Evolutionary conservation across 37 sponge, comb jelly and placozoan species (phyloP), one percentile per base, ranked within the genome.

Genomic region (Tethya wilhelma): DNA sequence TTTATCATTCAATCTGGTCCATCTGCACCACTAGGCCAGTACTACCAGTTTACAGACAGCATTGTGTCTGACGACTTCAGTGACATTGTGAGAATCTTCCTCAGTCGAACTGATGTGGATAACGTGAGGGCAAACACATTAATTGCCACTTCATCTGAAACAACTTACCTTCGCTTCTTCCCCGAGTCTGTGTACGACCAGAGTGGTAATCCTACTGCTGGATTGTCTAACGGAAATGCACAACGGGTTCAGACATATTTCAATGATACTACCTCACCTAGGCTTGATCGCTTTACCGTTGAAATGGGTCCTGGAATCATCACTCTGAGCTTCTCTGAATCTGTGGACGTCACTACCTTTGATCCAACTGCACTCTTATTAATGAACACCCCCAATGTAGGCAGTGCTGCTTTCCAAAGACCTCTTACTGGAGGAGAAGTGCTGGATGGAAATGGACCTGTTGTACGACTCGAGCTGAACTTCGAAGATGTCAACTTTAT

Each of bases 321-420:
- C 64, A 84, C 75, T 29, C 53, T 95, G 29, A 80, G 79, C 29
- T 95, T 95, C 69, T 82, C 85, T 56, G 96, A 95, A 44, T 77
- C 96, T 26, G 77, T 95, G 1, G 71, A 91, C 62, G 86, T 86
- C 34, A 34, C 33, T 9, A 85, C 89, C n/a, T 69, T 95, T 42
- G 69, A 73, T 49, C 67, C 84, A 26, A 73, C 65, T 58, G 70
- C 69, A 2, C 89, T 91, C 36, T 74, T 87, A 17, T 73, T 90
- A 1, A 78, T 94, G 85, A 94, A 90, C 63, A 92, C 93, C 65
- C 93, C 90, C 31, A 93, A 93, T 45, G 62, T 81, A 41, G 67
- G 73, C 29, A 93, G 76, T 74, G 90, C 90, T 26, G 45, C 64
- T 26, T 68, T 73, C 40, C 69, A 69, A 25, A 38, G 44, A 8